These are phyloP conservation scores for Frankliniella fusca DNA, from an alignment of 2,888 invertebrate species.

Conservation along the genomic window DNA sequence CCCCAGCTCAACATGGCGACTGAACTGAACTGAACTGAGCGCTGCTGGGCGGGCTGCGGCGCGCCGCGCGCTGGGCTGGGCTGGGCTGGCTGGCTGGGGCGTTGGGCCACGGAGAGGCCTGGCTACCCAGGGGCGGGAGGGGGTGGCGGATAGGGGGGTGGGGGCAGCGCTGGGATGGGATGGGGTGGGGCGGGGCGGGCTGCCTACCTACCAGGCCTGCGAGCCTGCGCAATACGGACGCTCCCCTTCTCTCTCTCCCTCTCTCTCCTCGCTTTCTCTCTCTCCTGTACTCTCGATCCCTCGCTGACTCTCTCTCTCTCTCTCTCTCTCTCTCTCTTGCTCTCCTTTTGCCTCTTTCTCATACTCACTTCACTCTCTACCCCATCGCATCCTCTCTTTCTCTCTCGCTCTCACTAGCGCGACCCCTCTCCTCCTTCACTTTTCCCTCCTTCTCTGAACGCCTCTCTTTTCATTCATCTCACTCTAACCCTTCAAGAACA, in stretches of 20 bases:
- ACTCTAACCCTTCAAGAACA: neutral
- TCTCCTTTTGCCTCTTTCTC: neutral
- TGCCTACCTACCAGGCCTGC: constrained; percentile 39
- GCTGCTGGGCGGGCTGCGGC: constrained; percentile 40
- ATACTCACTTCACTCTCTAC: neutral
- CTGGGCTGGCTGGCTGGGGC: neutral
- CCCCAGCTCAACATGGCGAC: constrained; percentile 23
- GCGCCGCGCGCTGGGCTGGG: constrained; percentile 31
- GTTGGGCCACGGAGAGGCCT: constrained; percentile 34
- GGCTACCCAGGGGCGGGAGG: constrained; percentile 43
- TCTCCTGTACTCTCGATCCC: neutral
- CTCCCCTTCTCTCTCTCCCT: constrained; percentile 32
- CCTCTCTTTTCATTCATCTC: neutral
- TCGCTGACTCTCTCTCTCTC: constrained; percentile 32
- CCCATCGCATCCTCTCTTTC: neutral
- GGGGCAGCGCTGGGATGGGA: neutral
- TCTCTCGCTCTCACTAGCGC: neutral
- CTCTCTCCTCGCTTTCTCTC: neutral
- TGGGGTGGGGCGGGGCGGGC: constrained; percentile 36
- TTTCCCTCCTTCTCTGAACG: too few species aligned
- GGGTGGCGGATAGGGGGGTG: constrained; percentile 34
- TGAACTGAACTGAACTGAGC: constrained; percentile 35
- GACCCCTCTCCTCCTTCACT: neutral
- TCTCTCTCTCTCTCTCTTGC: neutral
- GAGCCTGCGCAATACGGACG: constrained; percentile 37